These are phyloP conservation scores for Helarctos malayanus DNA, from an alignment of 2,797 vertebrate genomes.

Conservation along the genomic window DNA sequence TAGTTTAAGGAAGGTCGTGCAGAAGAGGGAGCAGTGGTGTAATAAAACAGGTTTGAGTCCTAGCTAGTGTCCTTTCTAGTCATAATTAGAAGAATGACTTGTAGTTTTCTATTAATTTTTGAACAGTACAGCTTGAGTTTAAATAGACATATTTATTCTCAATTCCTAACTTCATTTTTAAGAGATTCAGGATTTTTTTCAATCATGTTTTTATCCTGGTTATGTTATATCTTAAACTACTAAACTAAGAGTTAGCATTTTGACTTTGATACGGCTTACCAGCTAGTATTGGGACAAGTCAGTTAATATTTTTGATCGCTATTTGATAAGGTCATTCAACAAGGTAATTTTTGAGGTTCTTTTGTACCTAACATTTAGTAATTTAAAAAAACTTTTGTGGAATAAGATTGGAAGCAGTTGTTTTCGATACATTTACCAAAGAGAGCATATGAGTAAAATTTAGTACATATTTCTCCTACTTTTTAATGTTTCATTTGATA, in stretches of 20 bases:
- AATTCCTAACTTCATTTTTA: constrained; percentile 9
- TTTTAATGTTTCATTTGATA: constrained; percentile 35
- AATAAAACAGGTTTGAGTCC: neutral
- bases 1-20: neutral
- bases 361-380: neutral
- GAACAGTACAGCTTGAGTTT: neutral
- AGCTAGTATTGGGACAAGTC: neutral
- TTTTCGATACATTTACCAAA: constrained; percentile 3
- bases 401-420: neutral
- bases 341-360: neutral
- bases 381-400: neutral
- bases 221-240: neutral
- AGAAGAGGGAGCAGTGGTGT: neutral
- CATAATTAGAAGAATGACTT: constrained; percentile 42
- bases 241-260: constrained; percentile 40
- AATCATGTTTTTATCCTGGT: neutral
- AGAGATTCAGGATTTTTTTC: neutral
- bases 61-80: neutral
- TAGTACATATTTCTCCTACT: neutral
- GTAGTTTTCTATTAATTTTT: constrained; percentile 26
- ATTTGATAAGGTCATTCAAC: neutral
- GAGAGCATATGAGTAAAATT: constrained; percentile 28
- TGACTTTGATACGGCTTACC: neutral
- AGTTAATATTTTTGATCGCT: constrained; percentile 35
- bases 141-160: constrained; percentile 20